These are phyloP conservation scores for Gryon sp. DNA, from an alignment of 1,140 invertebrate species.

Conservation along the genomic window DNA sequence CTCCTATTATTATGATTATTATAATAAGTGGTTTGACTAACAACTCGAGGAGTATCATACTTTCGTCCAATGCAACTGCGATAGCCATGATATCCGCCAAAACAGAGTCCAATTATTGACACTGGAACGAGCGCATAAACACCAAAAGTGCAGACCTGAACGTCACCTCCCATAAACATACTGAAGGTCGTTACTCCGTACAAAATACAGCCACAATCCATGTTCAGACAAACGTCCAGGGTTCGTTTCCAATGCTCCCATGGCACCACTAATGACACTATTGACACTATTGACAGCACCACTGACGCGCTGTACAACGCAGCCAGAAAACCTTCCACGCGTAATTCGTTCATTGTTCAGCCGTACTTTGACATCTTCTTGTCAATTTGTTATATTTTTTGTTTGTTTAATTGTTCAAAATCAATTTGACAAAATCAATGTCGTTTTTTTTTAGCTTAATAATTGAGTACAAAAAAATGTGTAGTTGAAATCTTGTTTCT, in stretches of 20 bases:
- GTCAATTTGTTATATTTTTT: neutral
- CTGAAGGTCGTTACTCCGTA: constrained; percentile 82
- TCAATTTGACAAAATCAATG: too few relatives aligned
- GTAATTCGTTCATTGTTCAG: constrained; percentile 65
- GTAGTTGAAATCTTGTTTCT: neutral
- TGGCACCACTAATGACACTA: constrained; percentile 81
- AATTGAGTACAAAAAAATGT: too few relatives aligned
- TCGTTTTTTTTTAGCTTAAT: too few relatives aligned
- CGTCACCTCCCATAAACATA: constrained; percentile 84
- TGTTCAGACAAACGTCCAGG: constrained; percentile 82
- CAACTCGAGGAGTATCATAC: constrained; percentile 50
- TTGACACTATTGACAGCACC: constrained; percentile 78
- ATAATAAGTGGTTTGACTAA: constrained; percentile 15
- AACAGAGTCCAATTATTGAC: constrained; percentile 79
- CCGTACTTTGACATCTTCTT: too few relatives aligned
- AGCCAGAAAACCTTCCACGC: constrained; percentile 80
- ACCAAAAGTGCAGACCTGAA: constrained; percentile 82
- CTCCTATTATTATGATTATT: too few relatives aligned
- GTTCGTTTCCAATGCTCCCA: constrained; percentile 85
- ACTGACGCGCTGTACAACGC: constrained; percentile 80
- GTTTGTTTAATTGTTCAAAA: neutral
- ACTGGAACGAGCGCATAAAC: constrained; percentile 82
- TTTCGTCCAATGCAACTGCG: constrained; percentile 82
- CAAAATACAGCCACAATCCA: constrained; percentile 85
- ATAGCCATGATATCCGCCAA: constrained; percentile 84